These are phyloP conservation scores for Pseudomyrmex dendroicus DNA, from an alignment of 1,140 invertebrate species.

Conservation along the genomic window DNA sequence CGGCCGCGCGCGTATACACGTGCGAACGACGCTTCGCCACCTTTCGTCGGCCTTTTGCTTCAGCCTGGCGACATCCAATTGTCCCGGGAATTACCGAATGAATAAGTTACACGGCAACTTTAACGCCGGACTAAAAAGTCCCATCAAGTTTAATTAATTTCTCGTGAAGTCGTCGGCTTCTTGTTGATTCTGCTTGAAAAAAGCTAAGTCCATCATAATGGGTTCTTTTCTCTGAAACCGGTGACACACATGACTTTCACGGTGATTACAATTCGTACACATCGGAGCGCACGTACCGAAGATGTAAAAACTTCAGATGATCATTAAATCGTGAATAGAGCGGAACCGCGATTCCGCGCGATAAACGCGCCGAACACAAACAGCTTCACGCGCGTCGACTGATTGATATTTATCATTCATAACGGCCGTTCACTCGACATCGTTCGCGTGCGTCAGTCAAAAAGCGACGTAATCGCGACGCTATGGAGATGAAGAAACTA, in stretches of 20 bases:
- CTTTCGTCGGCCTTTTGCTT: slow-evolving; percentile 20
- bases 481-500: slow-evolving; percentile 49
- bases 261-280: slow-evolving; percentile 32
- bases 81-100: slow-evolving; percentile 58
- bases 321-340: not conserved
- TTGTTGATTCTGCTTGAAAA: slow-evolving; percentile 36
- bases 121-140: slow-evolving; percentile 49
- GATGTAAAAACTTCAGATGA: not conserved
- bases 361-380: too few species aligned
- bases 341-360: too few species aligned
- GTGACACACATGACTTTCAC: slow-evolving; percentile 9
- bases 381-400: too few species aligned
- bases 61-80: slow-evolving; percentile 49
- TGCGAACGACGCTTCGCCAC: not conserved
- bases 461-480: not conserved
- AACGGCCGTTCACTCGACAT: not conserved
- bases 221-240: slow-evolving; percentile 9
- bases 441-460: not conserved
- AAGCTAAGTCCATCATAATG: slow-evolving; percentile 10
- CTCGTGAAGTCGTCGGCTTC: slow-evolving; percentile 45
- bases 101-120: slow-evolving; percentile 55
- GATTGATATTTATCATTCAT: not conserved
- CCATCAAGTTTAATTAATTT: slow-evolving; percentile 58
- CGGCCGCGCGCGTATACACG: not conserved
- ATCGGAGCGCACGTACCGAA: too few species aligned